A percentile compares a stretch with the other conserved stretches of the same genome.
These are phyloP conservation scores for Oostethus manadensis DNA, from an alignment of 2,113 vertebrate species.

Conservation along the genomic window DNA sequence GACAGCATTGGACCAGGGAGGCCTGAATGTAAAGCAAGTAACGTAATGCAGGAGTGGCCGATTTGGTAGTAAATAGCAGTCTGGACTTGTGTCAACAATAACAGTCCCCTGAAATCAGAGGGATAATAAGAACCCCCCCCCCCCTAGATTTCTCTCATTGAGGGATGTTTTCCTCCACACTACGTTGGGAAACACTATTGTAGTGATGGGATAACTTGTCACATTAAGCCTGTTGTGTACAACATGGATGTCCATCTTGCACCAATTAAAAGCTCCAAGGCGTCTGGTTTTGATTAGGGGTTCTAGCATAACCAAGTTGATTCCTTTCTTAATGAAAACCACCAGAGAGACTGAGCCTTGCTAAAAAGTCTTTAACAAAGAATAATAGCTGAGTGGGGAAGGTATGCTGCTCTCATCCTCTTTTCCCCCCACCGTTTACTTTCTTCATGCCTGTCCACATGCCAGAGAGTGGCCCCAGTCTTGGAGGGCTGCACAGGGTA, in stretches of 20 bases:
- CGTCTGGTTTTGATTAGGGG: slow-evolving; percentile 74
- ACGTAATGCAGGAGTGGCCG: slow-evolving; percentile 35
- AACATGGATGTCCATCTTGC: slow-evolving; percentile 79
- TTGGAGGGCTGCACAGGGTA: slow-evolving; percentile 48
- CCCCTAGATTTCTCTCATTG: slow-evolving; percentile 49
- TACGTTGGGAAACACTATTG: slow-evolving; percentile 67
- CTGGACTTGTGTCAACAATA: slow-evolving; percentile 61
- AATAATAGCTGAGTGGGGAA: slow-evolving; percentile 68
- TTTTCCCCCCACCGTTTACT: slow-evolving; percentile 59
- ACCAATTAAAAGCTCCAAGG: slow-evolving; percentile 74
- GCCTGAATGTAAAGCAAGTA: slow-evolving; percentile 42
- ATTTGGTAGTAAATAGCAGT: slow-evolving; percentile 55
- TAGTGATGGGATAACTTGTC: slow-evolving; percentile 76
- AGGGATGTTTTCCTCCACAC: slow-evolving; percentile 60
- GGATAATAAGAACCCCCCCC: slow-evolving; percentile 62
- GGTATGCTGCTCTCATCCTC: slow-evolving; percentile 63
- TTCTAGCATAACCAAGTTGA: slow-evolving; percentile 77
- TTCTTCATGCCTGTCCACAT: slow-evolving; percentile 59
- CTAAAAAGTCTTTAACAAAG: slow-evolving; percentile 74
- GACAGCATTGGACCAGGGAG: slow-evolving; percentile 28
- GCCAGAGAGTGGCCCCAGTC: slow-evolving; percentile 47
- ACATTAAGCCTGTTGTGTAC: slow-evolving; percentile 72
- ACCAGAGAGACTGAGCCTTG: slow-evolving; percentile 66
- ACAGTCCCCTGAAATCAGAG: slow-evolving; percentile 60
- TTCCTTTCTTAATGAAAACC: slow-evolving; percentile 79